phyloP scores from a whole-genome alignment of 2,888 invertebrate genomes.

The Fragum fragum region DNA sequence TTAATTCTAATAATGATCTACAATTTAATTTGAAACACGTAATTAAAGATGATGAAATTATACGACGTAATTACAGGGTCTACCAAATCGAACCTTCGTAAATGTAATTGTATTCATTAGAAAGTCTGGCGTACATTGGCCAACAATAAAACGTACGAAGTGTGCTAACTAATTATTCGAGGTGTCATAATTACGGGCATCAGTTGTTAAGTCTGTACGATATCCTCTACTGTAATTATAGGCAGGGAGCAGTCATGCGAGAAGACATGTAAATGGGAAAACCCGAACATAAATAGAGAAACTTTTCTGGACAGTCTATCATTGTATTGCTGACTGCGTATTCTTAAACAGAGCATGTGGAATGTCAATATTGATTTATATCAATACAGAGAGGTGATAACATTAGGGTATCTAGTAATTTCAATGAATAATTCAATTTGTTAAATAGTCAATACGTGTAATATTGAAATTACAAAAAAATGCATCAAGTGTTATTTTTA shows the following conservation, averaged over 20 bases:
- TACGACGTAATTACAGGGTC: not conserved
- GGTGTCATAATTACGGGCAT: conserved; percentile 26
- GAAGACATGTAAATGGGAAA: conserved; percentile 14
- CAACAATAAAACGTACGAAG: conserved; percentile 12
- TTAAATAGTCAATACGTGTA: not conserved
- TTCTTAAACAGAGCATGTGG: conserved; percentile 9
- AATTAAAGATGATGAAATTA: not conserved
- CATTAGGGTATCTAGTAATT: not conserved
- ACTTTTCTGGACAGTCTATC: conserved; percentile 9
- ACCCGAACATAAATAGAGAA: conserved; percentile 18
- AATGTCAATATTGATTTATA: conserved; percentile 16
- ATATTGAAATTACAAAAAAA: not conserved
- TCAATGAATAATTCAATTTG: not conserved
- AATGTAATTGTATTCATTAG: conserved; percentile 16
- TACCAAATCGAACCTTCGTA: not conserved
- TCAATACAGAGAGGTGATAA: not conserved
- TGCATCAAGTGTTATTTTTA: not conserved
- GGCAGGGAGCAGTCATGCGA: not conserved
- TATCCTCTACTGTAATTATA: conserved; percentile 23
- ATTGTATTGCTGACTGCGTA: conserved; percentile 16
- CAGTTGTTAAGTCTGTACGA: conserved; percentile 19
- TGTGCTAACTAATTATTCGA: conserved; percentile 28
- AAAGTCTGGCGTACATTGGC: conserved; percentile 1
- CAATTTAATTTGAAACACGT: not conserved
- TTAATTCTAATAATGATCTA: conserved; percentile 1